Conservation (phyloP, 2,888 invertebrate species). For the Caradrina kadenii region DNA sequence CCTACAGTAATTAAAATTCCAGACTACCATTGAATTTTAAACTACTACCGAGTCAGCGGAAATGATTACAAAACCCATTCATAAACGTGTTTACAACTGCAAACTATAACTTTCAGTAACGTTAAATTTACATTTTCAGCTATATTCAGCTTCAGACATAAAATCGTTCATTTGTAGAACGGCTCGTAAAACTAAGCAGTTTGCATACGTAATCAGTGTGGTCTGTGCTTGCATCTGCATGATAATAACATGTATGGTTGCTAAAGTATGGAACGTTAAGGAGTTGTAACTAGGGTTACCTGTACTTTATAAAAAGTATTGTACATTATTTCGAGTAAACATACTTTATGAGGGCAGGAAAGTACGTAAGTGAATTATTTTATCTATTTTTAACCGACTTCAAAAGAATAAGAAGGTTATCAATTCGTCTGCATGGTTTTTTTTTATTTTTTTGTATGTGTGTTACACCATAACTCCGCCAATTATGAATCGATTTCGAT, state of each 20-base stretch:
- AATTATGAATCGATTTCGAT: too few relatives aligned
- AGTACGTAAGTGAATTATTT: too few relatives aligned
- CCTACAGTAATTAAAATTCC: not conserved
- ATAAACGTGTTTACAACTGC: constrained; percentile 5
- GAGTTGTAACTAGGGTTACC: constrained; percentile 20
- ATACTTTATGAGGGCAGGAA: too few relatives aligned
- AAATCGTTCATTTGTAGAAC: constrained; percentile 18
- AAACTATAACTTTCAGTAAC: constrained; percentile 7
- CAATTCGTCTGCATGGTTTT: too few relatives aligned
- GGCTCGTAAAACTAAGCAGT: constrained; percentile 40
- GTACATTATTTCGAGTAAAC: too few relatives aligned
- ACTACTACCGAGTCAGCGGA: not conserved
- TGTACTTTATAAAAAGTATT: too few relatives aligned
- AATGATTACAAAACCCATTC: not conserved
- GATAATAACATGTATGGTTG: not conserved
- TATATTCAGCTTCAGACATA: constrained; percentile 7
- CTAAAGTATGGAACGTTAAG: constrained; percentile 21
- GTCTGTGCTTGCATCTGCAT: constrained; percentile 21
- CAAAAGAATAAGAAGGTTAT: too few relatives aligned
- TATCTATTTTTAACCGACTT: too few relatives aligned
- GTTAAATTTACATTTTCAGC: constrained; percentile 8
- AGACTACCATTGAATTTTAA: not conserved
- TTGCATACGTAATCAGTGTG: constrained; percentile 35
- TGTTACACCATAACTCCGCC: too few relatives aligned
- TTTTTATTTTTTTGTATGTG: too few relatives aligned